These are phyloP conservation scores for Athalia cordata DNA, from an alignment of 2,888 invertebrate species.

Conservation along the genomic window DNA sequence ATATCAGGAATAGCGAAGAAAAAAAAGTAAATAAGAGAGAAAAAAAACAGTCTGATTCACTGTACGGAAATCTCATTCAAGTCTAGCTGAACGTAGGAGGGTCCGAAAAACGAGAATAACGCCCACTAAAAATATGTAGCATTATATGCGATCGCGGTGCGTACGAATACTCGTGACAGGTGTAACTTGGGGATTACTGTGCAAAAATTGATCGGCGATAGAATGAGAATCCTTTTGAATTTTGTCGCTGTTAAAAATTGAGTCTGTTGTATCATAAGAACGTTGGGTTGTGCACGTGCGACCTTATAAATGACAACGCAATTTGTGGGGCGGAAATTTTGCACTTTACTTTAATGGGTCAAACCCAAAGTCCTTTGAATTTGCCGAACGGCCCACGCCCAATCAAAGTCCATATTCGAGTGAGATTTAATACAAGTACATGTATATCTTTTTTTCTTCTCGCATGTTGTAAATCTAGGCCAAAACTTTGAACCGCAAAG, in stretches of 20 bases:
- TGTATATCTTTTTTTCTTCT: neutral
- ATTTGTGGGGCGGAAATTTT: slow-evolving; percentile 22
- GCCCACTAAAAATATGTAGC: slow-evolving; percentile 7
- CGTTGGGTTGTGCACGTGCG: neutral
- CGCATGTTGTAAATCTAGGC: slow-evolving; percentile 25
- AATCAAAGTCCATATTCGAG: slow-evolving; percentile 35
- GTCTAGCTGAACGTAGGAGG: slow-evolving; percentile 15
- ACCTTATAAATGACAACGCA: neutral
- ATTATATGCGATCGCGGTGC: neutral
- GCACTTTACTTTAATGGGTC: slow-evolving; percentile 36
- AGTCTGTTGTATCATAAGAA: no score
- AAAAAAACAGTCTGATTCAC: neutral
- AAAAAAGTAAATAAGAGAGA: neutral
- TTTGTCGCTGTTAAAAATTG: no score
- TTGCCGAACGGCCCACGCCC: slow-evolving; percentile 36
- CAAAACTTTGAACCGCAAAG: neutral
- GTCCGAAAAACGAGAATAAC: slow-evolving; percentile 1
- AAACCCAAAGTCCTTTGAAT: slow-evolving; percentile 37
- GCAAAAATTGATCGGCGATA: no score
- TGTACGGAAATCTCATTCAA: slow-evolving; percentile 34
- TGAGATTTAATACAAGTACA: neutral
- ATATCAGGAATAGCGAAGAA: slow-evolving; percentile 5
- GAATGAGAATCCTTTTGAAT: no score
- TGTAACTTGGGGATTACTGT: no score
- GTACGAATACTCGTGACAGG: no score